Evolutionary conservation across 2,113 vertebrate species (phyloP), one percentile per base, ranked within the genome.

Genomic region (Mesitornis unicolor): DNA sequence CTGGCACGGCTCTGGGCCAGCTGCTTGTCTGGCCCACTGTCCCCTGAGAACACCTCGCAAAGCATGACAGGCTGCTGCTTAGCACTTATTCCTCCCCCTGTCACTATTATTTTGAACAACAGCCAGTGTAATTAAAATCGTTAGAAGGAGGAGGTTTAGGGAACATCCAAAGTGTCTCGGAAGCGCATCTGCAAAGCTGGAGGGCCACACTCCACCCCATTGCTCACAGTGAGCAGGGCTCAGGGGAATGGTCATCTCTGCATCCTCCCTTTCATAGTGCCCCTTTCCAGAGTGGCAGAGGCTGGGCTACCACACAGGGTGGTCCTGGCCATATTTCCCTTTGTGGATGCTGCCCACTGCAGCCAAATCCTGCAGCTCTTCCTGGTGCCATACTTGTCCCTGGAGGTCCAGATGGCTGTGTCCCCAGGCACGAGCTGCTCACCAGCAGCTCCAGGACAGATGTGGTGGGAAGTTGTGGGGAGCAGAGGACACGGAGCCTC

Each of bases 151-250:
- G 89, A 89, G 78, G 18, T 86, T 91, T 81, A 83, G 76, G 90
- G 92, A 90, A 88, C 75, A 88, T 87, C 84, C 82, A 61, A 48
- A 83, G 43, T 13, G 87, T 82, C 89, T 95, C 45, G 4, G 70
- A 91, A 90, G 79, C 85, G 84, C 57, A 82, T 91, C 87, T 82
- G 94, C 87, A 65, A 73, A 91, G 85, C 92, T 94, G 87, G 67
- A 90, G 82, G 79, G 91, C 90, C 79, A 84, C 53, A 45, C 63
- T 76, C 84, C 90, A 80, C 87, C 84, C 78, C 51, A 38, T 50
- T 3, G 25, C 82, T 73, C 2, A 0, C 2, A n/a, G 51, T 21
- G 80, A 89, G 65, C 65, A 36, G 61, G 54, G 31, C 84, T 50
- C 91, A 35, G 24, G 87, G 91, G 87, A 95, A 50, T 68, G 9